Evolutionary conservation across 1,140 invertebrate genomes (phyloP), one percentile per base, ranked within the genome.

Genomic region (Lasaia peninsularis): DNA sequence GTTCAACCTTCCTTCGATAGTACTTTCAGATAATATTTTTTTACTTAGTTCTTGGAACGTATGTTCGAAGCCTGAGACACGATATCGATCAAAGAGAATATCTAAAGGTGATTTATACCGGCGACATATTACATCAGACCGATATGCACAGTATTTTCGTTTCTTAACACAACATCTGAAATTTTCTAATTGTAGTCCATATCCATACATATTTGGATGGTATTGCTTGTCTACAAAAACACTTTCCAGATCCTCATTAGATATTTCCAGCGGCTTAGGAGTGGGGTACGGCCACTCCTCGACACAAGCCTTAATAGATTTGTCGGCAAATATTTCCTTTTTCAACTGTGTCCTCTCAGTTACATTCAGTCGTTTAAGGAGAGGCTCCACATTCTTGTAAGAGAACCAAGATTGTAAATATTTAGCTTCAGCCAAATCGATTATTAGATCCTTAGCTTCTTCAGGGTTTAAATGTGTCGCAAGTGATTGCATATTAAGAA

Each of bases 341-440:
- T 73, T 77, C 2, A 82, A 67, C 0, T 52, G 11, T 4, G 58
- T 21, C 60, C 75, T 63, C 53, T 80, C 77, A 4, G 70, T 51
- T 5, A 35, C n/a, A 24, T 56, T 59, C 6, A 84, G n/a, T 16
- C 68, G 62, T 56, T 76, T 76, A 11, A 81, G 59, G 0, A 81
- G 50, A 10, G 78, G 77, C 52, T 84, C 78, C 8, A 75, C 70
- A n/a, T 56, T 52, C 57, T 78, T 63, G 50, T 76, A 84, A 11
- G 64, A 58, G 52, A 81, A 75, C 60, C 71, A 73, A 11, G 35
- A 11, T 1, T 51, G 37, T 16, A 84, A 58, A 48, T 77, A 80
- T n/a, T 73, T 50, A 0, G 77, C 77, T 44, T 60, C 49, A 0
- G 78, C 74, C n/a, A 80, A 53, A 52, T 55, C 60, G 2, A 78